Percentiles rank a stretch among this genome's conserved stretches.
Conservation (phyloP, 1,140 invertebrate genomes). For the Tetraneura akinire region DNA sequence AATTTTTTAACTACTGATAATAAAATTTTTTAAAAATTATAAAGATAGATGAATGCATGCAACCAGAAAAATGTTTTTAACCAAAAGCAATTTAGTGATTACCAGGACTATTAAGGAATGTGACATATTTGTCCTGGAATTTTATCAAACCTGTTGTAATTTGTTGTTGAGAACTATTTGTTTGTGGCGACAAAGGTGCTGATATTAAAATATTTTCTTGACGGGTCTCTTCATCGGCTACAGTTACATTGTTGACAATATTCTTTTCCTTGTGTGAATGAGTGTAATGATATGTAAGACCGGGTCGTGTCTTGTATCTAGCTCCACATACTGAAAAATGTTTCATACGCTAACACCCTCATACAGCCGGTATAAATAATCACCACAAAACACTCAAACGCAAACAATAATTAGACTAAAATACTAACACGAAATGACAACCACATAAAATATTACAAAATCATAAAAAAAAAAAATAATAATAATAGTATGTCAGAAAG, state of each 20-base stretch:
- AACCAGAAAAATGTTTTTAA: slow-evolving; percentile 22
- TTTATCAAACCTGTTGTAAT: slow-evolving; percentile 57
- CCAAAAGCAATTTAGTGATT: slow-evolving; percentile 37
- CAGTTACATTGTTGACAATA: slow-evolving; percentile 56
- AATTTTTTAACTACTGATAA: no score
- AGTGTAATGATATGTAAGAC: slow-evolving; percentile 94
- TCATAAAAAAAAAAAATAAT: slow-evolving; percentile 42
- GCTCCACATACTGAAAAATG: slow-evolving; percentile 82
- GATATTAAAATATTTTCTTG: slow-evolving; percentile 52
- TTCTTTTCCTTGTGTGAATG: slow-evolving; percentile 85
- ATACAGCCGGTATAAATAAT: slow-evolving; percentile 34
- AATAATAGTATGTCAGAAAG: not conserved
- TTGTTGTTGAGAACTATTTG: slow-evolving; percentile 40
- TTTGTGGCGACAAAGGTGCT: slow-evolving; percentile 58
- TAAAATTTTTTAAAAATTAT: no score
- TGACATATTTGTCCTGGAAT: slow-evolving; percentile 72
- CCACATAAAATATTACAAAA: slow-evolving; percentile 40
- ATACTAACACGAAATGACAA: slow-evolving; percentile 17
- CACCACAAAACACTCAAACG: slow-evolving; percentile 48
- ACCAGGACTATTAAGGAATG: slow-evolving; percentile 66
- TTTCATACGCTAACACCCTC: slow-evolving; percentile 47
- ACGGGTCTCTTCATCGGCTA: slow-evolving; percentile 55
- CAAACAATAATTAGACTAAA: slow-evolving; percentile 25
- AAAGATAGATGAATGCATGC: not conserved
- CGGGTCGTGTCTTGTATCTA: slow-evolving; percentile 95